Evolutionary conservation across 2,113 vertebrate genomes (phyloP).

Genomic region (Pelodiscus sinensis): DNA sequence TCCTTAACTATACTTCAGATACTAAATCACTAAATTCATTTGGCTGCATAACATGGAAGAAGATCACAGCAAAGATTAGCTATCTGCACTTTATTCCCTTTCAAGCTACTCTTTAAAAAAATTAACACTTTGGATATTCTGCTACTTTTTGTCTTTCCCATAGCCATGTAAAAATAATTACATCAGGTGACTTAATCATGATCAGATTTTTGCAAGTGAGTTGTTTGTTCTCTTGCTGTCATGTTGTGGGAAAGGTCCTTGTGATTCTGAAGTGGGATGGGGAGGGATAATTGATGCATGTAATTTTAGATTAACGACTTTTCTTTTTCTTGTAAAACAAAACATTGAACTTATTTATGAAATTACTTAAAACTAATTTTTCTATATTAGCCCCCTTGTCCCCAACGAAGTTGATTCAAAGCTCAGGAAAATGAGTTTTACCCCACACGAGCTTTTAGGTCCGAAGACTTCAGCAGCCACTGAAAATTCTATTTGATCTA

Average conservation of each 20-base stretch:
- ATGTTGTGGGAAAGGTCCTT: background rate
- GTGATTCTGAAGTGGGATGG: rapidly evolving
- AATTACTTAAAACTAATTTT: background rate
- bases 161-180: background rate
- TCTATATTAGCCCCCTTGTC: background rate
- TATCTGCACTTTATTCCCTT: rapidly evolving
- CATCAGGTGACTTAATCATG: background rate
- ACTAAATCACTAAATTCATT: rapidly evolving
- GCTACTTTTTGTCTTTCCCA: background rate
- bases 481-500: background rate
- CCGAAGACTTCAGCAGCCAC: background rate
- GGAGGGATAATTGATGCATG: background rate
- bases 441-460: background rate
- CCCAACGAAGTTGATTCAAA: background rate
- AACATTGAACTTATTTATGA: background rate
- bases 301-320: background rate
- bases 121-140: rapidly evolving
- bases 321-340: background rate
- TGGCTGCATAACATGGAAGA: rapidly evolving
- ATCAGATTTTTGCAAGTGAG: rapidly evolving
- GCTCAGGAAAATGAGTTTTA: background rate
- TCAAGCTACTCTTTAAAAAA: background rate
- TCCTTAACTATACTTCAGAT: rapidly evolving
- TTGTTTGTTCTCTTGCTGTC: background rate
- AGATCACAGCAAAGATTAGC: rapidly evolving